Evolutionary conservation across 2,113 vertebrate species (phyloP).

Genomic region (Pollachius pollachius): DNA sequence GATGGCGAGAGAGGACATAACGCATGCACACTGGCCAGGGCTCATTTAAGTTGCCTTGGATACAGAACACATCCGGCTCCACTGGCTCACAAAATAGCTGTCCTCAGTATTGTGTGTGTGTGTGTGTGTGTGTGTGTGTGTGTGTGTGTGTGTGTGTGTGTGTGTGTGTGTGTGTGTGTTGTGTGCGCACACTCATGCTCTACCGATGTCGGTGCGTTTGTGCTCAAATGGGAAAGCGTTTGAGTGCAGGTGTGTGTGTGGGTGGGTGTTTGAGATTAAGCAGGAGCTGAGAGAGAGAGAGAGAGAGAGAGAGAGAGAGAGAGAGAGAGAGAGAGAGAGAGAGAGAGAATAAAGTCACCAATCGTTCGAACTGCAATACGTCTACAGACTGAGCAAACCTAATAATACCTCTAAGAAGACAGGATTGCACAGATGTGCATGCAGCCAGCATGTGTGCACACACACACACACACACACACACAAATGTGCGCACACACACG

Average conservation of each 20-base stretch:
- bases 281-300: not conserved
- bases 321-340: not conserved
- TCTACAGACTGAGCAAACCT: constrained; percentile 29
- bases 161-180: constrained; percentile 6
- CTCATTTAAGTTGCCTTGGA: constrained; percentile 5
- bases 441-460: not conserved
- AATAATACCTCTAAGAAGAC: constrained; percentile 38
- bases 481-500: not conserved
- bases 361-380: constrained; percentile 15
- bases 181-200: too few species aligned
- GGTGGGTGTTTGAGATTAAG: not conserved
- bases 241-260: not conserved
- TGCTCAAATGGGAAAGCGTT: too few species aligned
- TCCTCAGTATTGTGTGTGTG: not conserved
- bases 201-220: too few species aligned
- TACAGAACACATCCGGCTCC: not conserved
- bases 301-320: not conserved
- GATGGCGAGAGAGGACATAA: not conserved
- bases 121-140: too few species aligned
- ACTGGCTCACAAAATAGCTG: not conserved
- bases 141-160: too few species aligned
- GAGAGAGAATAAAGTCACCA: not conserved
- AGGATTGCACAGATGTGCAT: constrained; percentile 28
- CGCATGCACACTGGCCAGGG: not conserved
- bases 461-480: constrained; percentile 5